phyloP scores from a whole-genome alignment of 2,797 vertebrate genomes.

The Oceanodroma leucorhoa region DNA sequence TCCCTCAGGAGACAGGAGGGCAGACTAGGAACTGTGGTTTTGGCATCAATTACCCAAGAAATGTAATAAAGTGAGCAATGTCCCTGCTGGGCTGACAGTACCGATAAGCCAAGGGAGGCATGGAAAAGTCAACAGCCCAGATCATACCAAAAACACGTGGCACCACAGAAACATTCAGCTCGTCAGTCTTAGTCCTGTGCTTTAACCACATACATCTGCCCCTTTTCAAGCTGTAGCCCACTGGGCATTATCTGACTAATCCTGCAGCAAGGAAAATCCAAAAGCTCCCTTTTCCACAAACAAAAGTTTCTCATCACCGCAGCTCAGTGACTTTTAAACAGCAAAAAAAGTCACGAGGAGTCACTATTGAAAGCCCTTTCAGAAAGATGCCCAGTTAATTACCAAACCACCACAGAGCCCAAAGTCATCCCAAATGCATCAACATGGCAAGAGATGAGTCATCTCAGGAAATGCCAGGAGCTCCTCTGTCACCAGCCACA shows the following conservation, averaged over 20 bases:
- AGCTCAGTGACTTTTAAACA: not conserved
- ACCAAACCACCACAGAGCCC: conserved; percentile 20
- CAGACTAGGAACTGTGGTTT: not conserved
- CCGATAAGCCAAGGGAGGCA: not conserved
- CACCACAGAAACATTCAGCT: not conserved
- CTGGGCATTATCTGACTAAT: not conserved
- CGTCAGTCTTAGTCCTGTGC: not conserved
- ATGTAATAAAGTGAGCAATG: not conserved
- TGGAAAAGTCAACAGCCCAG: not conserved
- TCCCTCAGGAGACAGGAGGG: not conserved
- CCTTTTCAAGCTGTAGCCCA: not conserved
- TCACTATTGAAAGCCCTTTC: not conserved
- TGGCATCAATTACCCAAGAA: not conserved
- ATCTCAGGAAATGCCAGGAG: conserved; percentile 30
- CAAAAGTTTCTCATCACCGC: not conserved
- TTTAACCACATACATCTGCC: not conserved
- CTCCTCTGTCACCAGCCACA: conserved; percentile 24
- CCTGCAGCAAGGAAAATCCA: not conserved
- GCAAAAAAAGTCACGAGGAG: not conserved
- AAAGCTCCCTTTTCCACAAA: not conserved
- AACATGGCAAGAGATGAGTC: conserved; percentile 23
- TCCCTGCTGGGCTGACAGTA: not conserved
- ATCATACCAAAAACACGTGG: not conserved
- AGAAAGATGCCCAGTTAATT: conserved; percentile 4
- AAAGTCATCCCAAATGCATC: not conserved